Evolutionary conservation across 2,888 invertebrate species (phyloP).

Genomic region (Polyploca ridens): DNA sequence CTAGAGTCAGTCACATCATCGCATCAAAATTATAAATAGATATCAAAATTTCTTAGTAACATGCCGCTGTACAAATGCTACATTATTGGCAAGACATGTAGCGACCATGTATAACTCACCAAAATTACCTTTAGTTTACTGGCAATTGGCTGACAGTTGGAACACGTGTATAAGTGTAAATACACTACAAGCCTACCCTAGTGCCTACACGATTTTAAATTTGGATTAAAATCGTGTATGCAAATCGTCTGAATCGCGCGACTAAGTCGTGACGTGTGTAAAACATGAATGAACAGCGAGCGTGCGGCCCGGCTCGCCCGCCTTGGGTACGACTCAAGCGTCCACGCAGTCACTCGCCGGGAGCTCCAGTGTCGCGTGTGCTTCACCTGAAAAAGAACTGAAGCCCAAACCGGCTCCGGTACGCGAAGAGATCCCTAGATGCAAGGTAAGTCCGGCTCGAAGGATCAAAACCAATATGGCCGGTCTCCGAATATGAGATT

Average conservation of each 20-base stretch:
- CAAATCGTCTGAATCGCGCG: background rate
- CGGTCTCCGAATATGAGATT: conserved; percentile 17
- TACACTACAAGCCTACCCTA: conserved; percentile 34
- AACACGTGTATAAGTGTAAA: conserved; percentile 37
- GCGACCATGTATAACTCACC: conserved; percentile 43
- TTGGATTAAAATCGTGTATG: conserved; percentile 3
- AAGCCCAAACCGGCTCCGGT: conserved; percentile 20
- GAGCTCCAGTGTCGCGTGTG: conserved; percentile 36
- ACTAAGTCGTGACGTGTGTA: conserved; percentile 10
- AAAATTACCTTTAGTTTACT: conserved; percentile 25
- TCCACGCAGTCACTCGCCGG: conserved; percentile 53
- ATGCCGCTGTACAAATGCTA: conserved; percentile 66
- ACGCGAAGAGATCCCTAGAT: conserved; percentile 26
- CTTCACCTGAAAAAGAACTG: conserved; percentile 37
- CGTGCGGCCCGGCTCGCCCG: conserved; percentile 70
- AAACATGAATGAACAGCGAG: conserved; percentile 47
- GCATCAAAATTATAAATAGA: conserved; percentile 16
- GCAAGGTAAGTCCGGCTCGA: conserved; percentile 43
- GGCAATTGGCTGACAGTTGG: conserved; percentile 38
- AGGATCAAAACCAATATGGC: conserved; percentile 31
- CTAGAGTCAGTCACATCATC: conserved; percentile 19
- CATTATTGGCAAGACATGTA: conserved; percentile 54
- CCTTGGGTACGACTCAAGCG: conserved; percentile 41
- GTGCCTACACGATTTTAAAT: conserved; percentile 4
- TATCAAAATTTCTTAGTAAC: conserved; percentile 20